phyloP scores from a whole-genome alignment of 2,888 invertebrate species.

The Pediacus dermestoides region DNA sequence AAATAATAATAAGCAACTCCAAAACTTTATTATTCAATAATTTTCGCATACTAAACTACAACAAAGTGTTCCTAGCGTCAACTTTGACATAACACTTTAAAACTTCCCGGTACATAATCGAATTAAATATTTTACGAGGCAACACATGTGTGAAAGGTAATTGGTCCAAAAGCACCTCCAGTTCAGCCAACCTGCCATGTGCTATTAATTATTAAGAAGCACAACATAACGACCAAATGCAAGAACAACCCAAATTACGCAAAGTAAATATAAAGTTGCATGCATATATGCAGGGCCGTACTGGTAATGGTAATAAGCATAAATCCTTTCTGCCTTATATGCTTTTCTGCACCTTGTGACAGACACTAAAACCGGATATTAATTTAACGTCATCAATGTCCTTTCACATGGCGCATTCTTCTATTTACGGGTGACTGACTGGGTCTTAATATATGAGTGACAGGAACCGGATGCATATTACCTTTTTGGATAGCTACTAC shows the following conservation, averaged over 20 bases:
- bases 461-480: not conserved
- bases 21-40: too few relatives aligned
- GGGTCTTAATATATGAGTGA: not conserved
- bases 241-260: too few relatives aligned
- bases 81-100: too few relatives aligned
- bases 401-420: not conserved
- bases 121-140: slow-evolving; percentile 1
- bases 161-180: slow-evolving; percentile 1
- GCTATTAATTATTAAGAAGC: slow-evolving; percentile 1
- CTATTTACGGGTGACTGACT: not conserved
- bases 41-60: too few relatives aligned
- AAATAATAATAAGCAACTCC: too few relatives aligned
- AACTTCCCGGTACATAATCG: not conserved
- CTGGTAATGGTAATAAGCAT: too few relatives aligned
- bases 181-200: not conserved
- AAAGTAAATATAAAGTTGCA: too few relatives aligned
- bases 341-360: not conserved
- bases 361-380: too few relatives aligned
- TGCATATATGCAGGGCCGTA: too few relatives aligned
- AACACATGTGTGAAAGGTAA: slow-evolving; percentile 1
- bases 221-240: too few relatives aligned
- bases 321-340: not conserved
- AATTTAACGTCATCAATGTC: slow-evolving; percentile 1
- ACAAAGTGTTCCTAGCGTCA: too few relatives aligned
- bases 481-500: not conserved